Evolutionary conservation across 92 coral and sea anemone genomes (phyloP).

Genomic region (Scolanthus callimorphus): DNA sequence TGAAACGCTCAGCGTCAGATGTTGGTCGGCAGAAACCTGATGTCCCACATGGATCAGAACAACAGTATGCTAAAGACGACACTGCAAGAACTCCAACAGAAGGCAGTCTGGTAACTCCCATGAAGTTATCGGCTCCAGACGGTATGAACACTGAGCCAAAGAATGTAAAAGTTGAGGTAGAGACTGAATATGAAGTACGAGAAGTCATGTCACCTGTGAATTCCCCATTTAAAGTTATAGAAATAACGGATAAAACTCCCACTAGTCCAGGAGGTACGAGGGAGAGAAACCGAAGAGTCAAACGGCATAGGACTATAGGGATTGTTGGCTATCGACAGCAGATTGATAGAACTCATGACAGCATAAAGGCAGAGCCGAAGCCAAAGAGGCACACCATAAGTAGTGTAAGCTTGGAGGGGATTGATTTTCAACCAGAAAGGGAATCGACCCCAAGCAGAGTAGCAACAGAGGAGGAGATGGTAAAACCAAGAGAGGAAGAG

Average conservation of each 20-base stretch:
- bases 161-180: background rate
- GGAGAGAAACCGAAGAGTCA: constrained; percentile 49
- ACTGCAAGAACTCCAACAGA: constrained; percentile 3
- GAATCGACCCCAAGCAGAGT: no score
- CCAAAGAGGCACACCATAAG: constrained; percentile 96
- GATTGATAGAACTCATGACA: constrained; percentile 68
- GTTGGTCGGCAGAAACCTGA: background rate
- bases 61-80: constrained; percentile 6
- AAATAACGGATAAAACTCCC: constrained; percentile 50
- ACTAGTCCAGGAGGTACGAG: constrained; percentile 13
- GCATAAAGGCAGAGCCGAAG: constrained; percentile 52
- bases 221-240: constrained; percentile 75
- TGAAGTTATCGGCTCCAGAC: background rate
- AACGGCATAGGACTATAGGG: constrained; percentile 93
- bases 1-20: constrained; percentile 60
- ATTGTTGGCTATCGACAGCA: constrained; percentile 88
- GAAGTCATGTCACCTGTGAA: constrained; percentile 41
- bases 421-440: no score
- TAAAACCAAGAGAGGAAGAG: no score
- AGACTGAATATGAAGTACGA: constrained; percentile 46
- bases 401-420: constrained; percentile 37
- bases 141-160: background rate
- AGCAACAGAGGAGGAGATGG: background rate
- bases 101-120: background rate
- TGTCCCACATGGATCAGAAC: no score